Evolutionary conservation across 1,140 invertebrate genomes (phyloP), one percentile per base, ranked within the genome.

Genomic region (Drosophila nikananu): DNA sequence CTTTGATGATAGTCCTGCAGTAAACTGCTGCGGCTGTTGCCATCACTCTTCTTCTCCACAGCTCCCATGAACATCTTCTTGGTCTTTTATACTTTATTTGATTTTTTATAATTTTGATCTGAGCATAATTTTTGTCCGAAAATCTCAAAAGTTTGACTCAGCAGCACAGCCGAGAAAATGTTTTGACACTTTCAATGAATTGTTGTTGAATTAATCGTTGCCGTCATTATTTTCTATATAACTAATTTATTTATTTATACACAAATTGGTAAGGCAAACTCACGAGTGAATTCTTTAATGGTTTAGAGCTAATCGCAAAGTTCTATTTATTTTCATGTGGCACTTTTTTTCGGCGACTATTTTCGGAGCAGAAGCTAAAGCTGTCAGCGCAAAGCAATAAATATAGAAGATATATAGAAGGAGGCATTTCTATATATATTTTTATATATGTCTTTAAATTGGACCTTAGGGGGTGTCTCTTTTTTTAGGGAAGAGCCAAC

Each of bases 151-250:
- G 10, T 25, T 30, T 61, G 41, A 46, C 30, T 70, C 32, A 59
- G 27, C 30, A 30, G 27, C 30, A 30, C 13, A 12, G 3, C 3
- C 9, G 5, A 19, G 5, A 19, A 37, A 41, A 51, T 73, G 25
- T 80, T 81, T 63, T 86, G 82, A 86, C 82, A 86, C 37, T 65
- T 63, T 86, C 23, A 81, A 86, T 86, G 82, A 86, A 86, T 86
- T 86, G 66, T 86, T 86, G 66, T 75, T 81, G 75, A 86, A 86
- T 81, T 75, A 81, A 86, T 86, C 42, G 30, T 13, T 41, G 6
- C 13, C 35, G 27, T 42, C 51, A 17, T 30, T 30, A 21, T 7
- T 54, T 25, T 71, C 19, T 35, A 49, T 39, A 49, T 70, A 13
- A 17, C 35, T 42, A 74, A 74, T 74, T 74, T 74, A 74, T 74